Evolutionary conservation across 2,797 vertebrate genomes (phyloP), one percentile per base, ranked within the genome.

Genomic region (Rhabdophis nuchalis): DNA sequence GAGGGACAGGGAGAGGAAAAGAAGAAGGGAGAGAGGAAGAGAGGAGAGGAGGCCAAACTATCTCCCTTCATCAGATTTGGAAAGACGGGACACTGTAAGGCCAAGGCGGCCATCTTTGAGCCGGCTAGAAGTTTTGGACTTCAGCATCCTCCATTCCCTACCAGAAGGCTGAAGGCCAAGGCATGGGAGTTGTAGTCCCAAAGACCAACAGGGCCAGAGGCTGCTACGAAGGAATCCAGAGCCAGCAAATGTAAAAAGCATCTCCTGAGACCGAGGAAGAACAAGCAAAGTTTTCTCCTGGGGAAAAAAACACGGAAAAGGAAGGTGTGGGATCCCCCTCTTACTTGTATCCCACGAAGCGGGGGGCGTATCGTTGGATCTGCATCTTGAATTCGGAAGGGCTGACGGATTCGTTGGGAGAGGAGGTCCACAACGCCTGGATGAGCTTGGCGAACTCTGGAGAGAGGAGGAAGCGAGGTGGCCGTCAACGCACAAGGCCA

Each of bases 291-390:
- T 1, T 20, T n/a, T 2, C 10, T 32, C 12, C 4, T 8, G 4
- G 46, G 7, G 46, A 46, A 46, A 50, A 50, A 32, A 27, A 61
- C 46, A 23, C 0, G 27, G 16, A 8, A 68, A 32, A 68, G 89
- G 89, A 46, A 50, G 7, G 29, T 25, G 10, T 1, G 0, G 11
- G 82, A 32, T 88, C 52, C 27, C 29, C 8, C 41, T 91, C 98
- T 98, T 97, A 99, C 99, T 99, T 99, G 97, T 99, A 99, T 95
- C 99, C 99, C 0, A 99, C 98, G 0, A 99, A 99, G 97, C 99
- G 98, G 0, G 99, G 99, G 0, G 99, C 99, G 0, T 98, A 99
- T 99, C 99, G 98, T 98, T 99, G 99, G 96, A 99, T 99, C 98
- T 99, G 99, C 0, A 98, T 99, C 97, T 99, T 99, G 97, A 99